Base-by-base conservation (phyloP, 2,797 vertebrate genomes). In the Poliocrania exsul region DNA sequence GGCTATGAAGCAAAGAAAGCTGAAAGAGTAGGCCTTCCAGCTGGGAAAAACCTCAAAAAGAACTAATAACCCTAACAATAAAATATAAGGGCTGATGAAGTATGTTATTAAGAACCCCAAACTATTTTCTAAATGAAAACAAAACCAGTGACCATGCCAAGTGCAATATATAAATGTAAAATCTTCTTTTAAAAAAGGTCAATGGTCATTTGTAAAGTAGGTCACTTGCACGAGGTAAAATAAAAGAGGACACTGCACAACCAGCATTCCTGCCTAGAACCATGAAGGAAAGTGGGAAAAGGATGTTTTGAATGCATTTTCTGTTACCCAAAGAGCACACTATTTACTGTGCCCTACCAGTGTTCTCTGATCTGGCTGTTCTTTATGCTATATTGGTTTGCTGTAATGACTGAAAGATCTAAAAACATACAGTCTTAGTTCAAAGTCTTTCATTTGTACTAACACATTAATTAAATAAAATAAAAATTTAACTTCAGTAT, bases 41-140 rank as follows among this genome's bases (percentile, higher is more conserved):
- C 46, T 61, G 67, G 88, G 67, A 95, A 92, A 90, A 82, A 47
- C 19, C 60, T 72, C 44, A 54, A 85, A 54, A 93, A 90, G 16
- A 60, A 84, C 51, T 29, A 83, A 56, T 60, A 90, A 78, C 17
- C 23, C 40, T 62, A 60, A 37, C n/a, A 81, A 37, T 81, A 75
- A 92, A 90, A 81, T n/a, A 46, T 20, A 86, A 83, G 31, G 33
- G 29, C 24, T 62, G 53, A 46, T 24, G 21, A 79, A 81, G 49
- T 72, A 73, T 0, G 0, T 35, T 62, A n/a, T 66, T 77, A 84
- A 87, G 50, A 84, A 54, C 10, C 16, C 19, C 13, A 53, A 81
- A 28, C 24, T 73, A 38, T 83, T 88, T 91, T 83, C 54, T 91
- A 61, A 57, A 38, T 72, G 57, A 91, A 91, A 81, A 85, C 44